These are phyloP conservation scores for Zaprionus africanus DNA, from an alignment of 1,140 invertebrate species.

Conservation along the genomic window DNA sequence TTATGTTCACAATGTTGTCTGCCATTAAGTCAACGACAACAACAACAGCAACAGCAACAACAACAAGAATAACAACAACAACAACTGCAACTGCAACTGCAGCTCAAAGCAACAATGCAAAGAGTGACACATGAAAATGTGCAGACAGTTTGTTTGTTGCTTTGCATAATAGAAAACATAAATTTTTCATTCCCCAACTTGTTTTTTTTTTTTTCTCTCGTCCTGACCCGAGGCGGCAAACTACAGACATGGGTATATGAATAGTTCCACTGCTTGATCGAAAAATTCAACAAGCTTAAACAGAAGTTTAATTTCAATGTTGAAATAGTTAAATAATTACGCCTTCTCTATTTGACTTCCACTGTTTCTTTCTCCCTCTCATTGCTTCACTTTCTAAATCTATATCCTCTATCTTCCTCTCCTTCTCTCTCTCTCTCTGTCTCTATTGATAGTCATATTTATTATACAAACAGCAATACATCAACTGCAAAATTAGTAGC, in stretches of 20 bases:
- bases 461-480: constrained; percentile 1
- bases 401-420: neutral
- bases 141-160: constrained; percentile 28
- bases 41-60: constrained; percentile 23
- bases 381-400: neutral
- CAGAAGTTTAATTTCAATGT: too few species aligned
- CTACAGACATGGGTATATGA: neutral
- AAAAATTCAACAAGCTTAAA: neutral
- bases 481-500: neutral
- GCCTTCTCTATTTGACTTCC: neutral
- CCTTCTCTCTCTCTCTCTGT: neutral
- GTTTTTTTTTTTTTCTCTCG: constrained; percentile 36
- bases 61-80: constrained; percentile 8
- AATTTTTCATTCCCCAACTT: constrained; percentile 56
- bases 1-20: constrained; percentile 81
- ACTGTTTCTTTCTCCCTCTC: too few species aligned
- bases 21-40: constrained; percentile 73
- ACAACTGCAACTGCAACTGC: constrained; percentile 7
- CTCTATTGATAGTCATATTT: neutral
- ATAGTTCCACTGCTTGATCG: neutral
- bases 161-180: constrained; percentile 73
- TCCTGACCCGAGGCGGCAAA: constrained; percentile 4
- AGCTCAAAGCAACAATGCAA: constrained; percentile 33
- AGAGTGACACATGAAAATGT: constrained; percentile 58
- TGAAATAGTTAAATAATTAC: neutral